Evolutionary conservation across 2,797 vertebrate genomes (phyloP).

Genomic region (Hippocampus kuda): DNA sequence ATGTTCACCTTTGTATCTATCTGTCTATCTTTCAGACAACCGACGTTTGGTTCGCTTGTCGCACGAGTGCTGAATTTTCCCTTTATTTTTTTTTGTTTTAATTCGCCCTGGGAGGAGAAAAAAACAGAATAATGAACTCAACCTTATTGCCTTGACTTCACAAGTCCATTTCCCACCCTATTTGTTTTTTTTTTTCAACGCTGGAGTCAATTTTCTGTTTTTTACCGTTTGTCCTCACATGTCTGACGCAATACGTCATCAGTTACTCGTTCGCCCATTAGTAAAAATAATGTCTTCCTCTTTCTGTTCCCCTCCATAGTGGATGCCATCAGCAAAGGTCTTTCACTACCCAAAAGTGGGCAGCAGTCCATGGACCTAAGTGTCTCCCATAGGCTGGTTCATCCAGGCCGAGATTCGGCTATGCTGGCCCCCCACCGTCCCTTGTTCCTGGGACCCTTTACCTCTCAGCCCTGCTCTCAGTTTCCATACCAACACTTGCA

Average conservation of each 20-base stretch:
- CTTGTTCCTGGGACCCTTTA: constrained; percentile 45
- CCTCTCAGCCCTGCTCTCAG: constrained; percentile 47
- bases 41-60: neutral
- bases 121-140: too few species aligned
- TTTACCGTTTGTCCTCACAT: neutral
- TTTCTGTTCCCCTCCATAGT: constrained; percentile 26
- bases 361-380: constrained; percentile 80
- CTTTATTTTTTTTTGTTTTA: neutral
- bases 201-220: too few species aligned
- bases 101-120: neutral
- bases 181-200: too few species aligned
- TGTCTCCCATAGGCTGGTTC: constrained; percentile 73
- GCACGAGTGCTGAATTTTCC: neutral
- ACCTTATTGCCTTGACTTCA: too few species aligned
- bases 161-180: too few species aligned
- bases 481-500: constrained; percentile 67
- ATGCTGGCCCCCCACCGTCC: constrained; percentile 64
- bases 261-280: neutral
- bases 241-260: neutral
- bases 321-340: constrained; percentile 40
- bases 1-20: neutral
- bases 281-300: neutral
- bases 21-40: neutral
- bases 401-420: constrained; percentile 65
- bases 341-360: constrained; percentile 46